Base-by-base conservation (phyloP, 2,113 vertebrate genomes). In the Silurus glanis region DNA sequence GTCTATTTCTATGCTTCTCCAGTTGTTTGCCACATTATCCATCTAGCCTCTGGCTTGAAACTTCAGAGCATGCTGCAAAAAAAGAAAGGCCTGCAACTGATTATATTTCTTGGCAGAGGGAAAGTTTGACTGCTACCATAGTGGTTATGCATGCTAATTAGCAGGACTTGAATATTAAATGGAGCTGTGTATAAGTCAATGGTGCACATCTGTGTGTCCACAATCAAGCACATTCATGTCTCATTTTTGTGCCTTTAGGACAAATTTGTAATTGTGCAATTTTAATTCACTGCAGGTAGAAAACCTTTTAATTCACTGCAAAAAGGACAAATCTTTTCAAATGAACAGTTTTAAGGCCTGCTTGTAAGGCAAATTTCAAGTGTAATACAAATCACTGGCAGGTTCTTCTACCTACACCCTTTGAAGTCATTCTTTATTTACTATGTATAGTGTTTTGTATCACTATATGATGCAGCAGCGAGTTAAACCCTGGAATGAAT, bases 1-100 rank as follows among this genome's bases (percentile, higher is more conserved):
- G 79, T 45, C 58, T 62, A 62, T 81, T 81, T 79, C 59, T 80
- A 80, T 61, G 78, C 78, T 21, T 80, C 78, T 61, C 16, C 56
- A 59, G 55, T 80, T 81, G 28, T 62, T 81, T 55, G 74, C 23
- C 12, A 53, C 49, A 53, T 76, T 8, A 76, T 74, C 74, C 74
- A 76, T 53, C 74, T 55, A n/a, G 23, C n/a, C 21, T 53, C 10
- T 75, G 21, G 72, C 45, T 21, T 72, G 47, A 72, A 72, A 72
- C 19, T 5, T 72, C 69, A 47, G 45, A 72, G 37, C 69, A 72
- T 17, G 47, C 9, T 49, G 19, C 16, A 49, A 72, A 45, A 47
- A 72, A 72, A 47, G 45, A 47, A 71, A 71, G 67, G 8, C 67
- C 69, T 49, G 69, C 69, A 72, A 47, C 45, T 21, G 45, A 21